Evolutionary conservation across 2,113 vertebrate genomes (phyloP).

Genomic region (Sphaerodactylus townsendi): DNA sequence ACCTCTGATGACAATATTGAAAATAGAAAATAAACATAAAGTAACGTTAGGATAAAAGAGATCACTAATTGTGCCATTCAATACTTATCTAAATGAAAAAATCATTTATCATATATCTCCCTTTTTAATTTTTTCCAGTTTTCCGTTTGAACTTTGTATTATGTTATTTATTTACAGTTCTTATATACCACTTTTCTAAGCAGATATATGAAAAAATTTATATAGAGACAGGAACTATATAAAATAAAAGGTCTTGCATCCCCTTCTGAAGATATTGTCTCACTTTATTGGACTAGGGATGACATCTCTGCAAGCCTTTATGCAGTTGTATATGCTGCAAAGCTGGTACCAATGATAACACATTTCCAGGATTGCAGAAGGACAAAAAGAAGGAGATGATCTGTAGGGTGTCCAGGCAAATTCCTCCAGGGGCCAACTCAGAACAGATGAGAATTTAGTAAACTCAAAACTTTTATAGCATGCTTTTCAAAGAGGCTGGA

Average conservation of each 20-base stretch:
- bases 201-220: too few species aligned
- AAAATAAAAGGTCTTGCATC: neutral
- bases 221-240: too few species aligned
- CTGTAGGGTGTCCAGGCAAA: neutral
- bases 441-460: neutral
- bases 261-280: neutral
- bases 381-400: neutral
- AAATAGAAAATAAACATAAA: neutral
- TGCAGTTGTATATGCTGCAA: neutral
- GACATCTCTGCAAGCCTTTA: neutral
- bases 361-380: neutral
- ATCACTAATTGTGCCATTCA: too few species aligned
- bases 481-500: neutral
- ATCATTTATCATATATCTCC: neutral
- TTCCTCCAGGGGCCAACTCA: neutral
- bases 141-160: neutral
- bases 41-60: too few species aligned
- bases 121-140: neutral
- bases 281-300: neutral
- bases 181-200: too few species aligned
- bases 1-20: neutral
- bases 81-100: neutral
- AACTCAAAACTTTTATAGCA: neutral
- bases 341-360: neutral
- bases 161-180: neutral